Evolutionary conservation across 2,888 invertebrate species (phyloP), one percentile per base, ranked within the genome.

Genomic region (Phaedon cochleariae): DNA sequence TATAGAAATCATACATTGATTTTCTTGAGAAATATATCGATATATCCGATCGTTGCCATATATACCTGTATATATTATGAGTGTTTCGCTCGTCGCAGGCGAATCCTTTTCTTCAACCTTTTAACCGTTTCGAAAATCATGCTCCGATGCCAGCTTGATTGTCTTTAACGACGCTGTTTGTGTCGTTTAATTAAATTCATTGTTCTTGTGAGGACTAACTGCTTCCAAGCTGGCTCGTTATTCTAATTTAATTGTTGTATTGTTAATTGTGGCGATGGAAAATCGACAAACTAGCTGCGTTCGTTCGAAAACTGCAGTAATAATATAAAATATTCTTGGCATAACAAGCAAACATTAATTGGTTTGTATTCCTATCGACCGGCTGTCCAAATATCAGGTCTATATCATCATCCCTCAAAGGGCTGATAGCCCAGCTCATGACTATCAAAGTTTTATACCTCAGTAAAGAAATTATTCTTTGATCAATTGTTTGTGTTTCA

Each of bases 181-280:
- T 75, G 75, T 76, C 74, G 73, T 75, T 74, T 76, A 76, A 76
- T 76, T 76, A 76, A 76, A 76, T 71, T 73, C 72, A 72, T 76
- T 74, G 75, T 76, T 75, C 73, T 73, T 70, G 70, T 73, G 71
- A 68, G 68, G 74, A 69, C 68, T 71, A 69, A 62, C 67, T 67
- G 69, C 71, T 69, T 64, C 66, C 66, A 70, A 72, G 69, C 73
- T 62, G 58, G 68, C 66, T 74, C 74, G 72, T 76, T 76, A 75
- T 74, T 76, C 74, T 72, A 74, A 76, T 76, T 75, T 74, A 73
- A 76, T 75, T 71, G 69, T 71, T 71, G 73, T 73, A 70, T 69
- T 75, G 71, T 72, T 75, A 72, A 75, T 73, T 22, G 55, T 21
- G 21, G 41, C 10, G 0, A 22, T 55, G 41, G 21, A 41, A 55